Percentiles rank a stretch among this genome's conserved stretches.
phyloP scores from a whole-genome alignment of 2,797 vertebrate species.

The Darevskia mixta region DNA sequence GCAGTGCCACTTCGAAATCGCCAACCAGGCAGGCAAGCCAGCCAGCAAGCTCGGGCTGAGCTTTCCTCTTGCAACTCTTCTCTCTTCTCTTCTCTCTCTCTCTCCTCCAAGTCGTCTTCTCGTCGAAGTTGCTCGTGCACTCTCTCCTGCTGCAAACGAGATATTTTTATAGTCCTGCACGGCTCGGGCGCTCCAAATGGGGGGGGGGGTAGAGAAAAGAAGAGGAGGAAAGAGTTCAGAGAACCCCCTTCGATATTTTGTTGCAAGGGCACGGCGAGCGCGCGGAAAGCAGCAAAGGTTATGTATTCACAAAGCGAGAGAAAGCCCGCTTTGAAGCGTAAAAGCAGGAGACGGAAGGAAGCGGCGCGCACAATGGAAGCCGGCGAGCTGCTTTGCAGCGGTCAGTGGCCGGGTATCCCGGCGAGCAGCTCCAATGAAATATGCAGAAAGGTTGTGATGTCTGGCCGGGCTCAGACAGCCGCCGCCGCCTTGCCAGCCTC shows the following conservation, averaged over 20 bases:
- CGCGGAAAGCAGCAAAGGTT: slow-evolving; percentile 7
- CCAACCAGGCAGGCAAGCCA: not conserved
- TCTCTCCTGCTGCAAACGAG: not conserved
- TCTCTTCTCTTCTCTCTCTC: too few relatives aligned
- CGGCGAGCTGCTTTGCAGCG: slow-evolving; percentile 54
- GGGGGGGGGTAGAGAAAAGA: too few relatives aligned
- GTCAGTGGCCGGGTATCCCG: slow-evolving; percentile 65
- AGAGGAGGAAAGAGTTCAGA: slow-evolving; percentile 32
- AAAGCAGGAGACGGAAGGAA: slow-evolving; percentile 38
- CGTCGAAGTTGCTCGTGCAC: too few relatives aligned
- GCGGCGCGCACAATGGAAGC: not conserved
- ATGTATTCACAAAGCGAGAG: slow-evolving; percentile 47
- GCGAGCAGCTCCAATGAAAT: slow-evolving; percentile 69
- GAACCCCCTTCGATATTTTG: not conserved
- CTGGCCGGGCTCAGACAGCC: slow-evolving; percentile 24
- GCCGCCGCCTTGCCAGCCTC: not conserved
- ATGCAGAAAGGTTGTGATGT: slow-evolving; percentile 62
- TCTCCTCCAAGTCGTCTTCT: too few relatives aligned
- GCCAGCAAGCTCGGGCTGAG: too few relatives aligned
- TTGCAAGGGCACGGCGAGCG: slow-evolving; percentile 3
- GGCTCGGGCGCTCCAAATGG: not conserved
- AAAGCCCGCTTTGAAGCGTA: slow-evolving; percentile 39
- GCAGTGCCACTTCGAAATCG: not conserved
- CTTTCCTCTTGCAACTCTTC: not conserved
- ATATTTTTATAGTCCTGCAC: not conserved